Base-by-base conservation (phyloP, 2,888 invertebrate genomes). In the Leptopilina syphax region DNA sequence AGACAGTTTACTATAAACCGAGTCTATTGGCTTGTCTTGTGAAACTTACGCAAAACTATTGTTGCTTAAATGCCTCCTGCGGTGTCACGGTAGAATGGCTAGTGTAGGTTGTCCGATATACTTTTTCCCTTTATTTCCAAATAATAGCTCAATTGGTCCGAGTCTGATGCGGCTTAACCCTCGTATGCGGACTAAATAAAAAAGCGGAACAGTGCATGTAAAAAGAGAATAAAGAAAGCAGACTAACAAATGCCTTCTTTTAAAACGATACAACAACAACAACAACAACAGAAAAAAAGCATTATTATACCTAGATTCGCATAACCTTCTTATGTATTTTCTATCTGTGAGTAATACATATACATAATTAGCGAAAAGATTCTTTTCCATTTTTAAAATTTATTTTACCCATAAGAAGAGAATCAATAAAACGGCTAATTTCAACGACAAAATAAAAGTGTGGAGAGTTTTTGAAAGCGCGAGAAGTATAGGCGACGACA, bases 21-120 rank as follows among this genome's bases (percentile, higher is more conserved):
- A 84, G 84, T 82, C 83, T 82, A 81, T 84, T 83, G 83, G 79
- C 77, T 80, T 79, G 81, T 67, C 81, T 81, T 81, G 80, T 80
- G 79, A 79, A 81, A 79, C 83, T 84, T 84, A 83, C 80, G 77
- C 81, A 82, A 82, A 79, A 83, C 73, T 57, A 73, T 73, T 73
- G 73, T 57, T 82, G 78, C 73, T 66, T 70, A 57, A 77, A 57
- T 86, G 88, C 89, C 88, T 90, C 89, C 90, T 88, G 89, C 80
- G 88, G 90, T 89, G 89, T 90, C 86, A 88, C 86, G 87, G 84
- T 86, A 85, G 84, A 85, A 85, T 80, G 81, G 67, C 80, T 10
- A 50, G 73, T 79, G 76, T 79, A 78, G 84, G 83, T 84, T 83
- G 81, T 80, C 81, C 66, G 73, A 80, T 76, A 79, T 81, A 79